Evolutionary conservation across 2,113 vertebrate species (phyloP).

Genomic region (Sylvilagus bachmani): DNA sequence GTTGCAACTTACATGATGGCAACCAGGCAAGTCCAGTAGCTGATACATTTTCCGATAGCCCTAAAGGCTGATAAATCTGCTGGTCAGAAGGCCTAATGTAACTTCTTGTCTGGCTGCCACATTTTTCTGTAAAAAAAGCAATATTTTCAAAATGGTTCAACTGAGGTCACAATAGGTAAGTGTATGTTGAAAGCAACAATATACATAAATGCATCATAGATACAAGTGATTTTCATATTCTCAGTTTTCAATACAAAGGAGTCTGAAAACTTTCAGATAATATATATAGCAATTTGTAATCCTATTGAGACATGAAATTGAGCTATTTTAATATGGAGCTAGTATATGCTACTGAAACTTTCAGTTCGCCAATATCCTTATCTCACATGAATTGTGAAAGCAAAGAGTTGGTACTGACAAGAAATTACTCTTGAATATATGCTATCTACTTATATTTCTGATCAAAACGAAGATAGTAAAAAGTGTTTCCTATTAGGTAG

Average conservation of each 20-base stretch:
- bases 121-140: too few relatives aligned
- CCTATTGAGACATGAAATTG: background rate
- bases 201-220: background rate
- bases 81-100: too few relatives aligned
- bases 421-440: too few relatives aligned
- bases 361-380: background rate
- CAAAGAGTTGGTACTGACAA: background rate
- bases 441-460: background rate
- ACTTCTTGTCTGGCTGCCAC: too few relatives aligned
- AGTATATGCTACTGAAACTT: background rate
- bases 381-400: background rate
- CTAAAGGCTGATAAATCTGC: too few relatives aligned
- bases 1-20: too few relatives aligned
- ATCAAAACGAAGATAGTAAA: background rate
- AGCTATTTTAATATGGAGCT: background rate
- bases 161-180: background rate
- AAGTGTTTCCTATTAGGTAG: background rate
- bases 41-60: too few relatives aligned
- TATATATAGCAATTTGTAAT: background rate
- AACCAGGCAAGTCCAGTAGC: too few relatives aligned
- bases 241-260: background rate
- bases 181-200: background rate
- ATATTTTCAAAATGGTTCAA: background rate
- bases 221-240: background rate
- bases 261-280: background rate